Evolutionary conservation across 2,888 invertebrate genomes (phyloP), one percentile per base, ranked within the genome.

Genomic region (Phyllotreta cruciferae): DNA sequence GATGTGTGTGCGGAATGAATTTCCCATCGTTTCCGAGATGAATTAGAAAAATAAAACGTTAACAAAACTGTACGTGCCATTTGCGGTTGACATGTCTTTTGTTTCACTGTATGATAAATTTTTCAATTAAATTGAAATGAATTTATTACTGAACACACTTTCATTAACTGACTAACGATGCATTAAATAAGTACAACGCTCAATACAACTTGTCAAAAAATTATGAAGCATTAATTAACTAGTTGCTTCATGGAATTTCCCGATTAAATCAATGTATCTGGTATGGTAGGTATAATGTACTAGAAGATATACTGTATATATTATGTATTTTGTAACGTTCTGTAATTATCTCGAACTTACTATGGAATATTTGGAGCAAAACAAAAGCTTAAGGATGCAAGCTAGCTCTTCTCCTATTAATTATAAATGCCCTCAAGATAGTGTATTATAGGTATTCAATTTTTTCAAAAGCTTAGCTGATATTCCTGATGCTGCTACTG

Each of bases 41-140:
- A 56, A 44, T 56, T 56, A 56, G 36, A 44, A 56, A 44, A 52
- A 52, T 52, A 37, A 52, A 50, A 50, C 24, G 50, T 24, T 24
- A 24, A 24, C 24, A 24, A 24, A 24, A 24, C 4, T 24, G 24
- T 24, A 24, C 24, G 24, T 24, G 24, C 24, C 24, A 24, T 24
- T 24, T 24, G 24, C 24, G 24, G 24, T 24, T 24, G 24, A 24
- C 24, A 24, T 24, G 24, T 24, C 24, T 24, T 24, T 24, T 24
- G 24, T 24, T 24, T 24, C 2, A 24, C 24, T 24, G 24, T 4
- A 24, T 24, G 24, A 24, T 24, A 24, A 24, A 24, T 24, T 24
- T 24, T 24, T 24, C 24, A 24, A 24, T 24, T 24, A 24, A 24
- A 24, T 24, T 24, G 24, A 24, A 24, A 24, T 24, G 24, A 24